Conservation (phyloP, 2,113 vertebrate genomes). For the Perca fluviatilis region DNA sequence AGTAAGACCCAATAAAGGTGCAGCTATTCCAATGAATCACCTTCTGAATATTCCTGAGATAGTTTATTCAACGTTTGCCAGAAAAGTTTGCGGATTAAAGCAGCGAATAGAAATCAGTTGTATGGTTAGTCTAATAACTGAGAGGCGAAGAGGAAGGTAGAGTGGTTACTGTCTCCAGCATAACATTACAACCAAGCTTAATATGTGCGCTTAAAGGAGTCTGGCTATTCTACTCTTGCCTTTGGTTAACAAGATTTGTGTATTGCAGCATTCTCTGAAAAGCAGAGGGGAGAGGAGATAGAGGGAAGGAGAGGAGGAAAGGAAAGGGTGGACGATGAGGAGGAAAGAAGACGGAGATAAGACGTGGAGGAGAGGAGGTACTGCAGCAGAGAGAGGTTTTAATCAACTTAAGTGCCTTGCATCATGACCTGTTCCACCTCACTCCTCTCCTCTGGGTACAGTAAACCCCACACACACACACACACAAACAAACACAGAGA, state of each 20-base stretch:
- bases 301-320: not conserved
- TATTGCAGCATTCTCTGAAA: constrained; percentile 29
- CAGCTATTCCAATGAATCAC: not conserved
- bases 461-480: constrained; percentile 41
- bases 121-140: too few species aligned
- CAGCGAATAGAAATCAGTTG: too few species aligned
- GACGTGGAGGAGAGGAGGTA: constrained; percentile 10
- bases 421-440: constrained; percentile 53
- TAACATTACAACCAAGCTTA: not conserved
- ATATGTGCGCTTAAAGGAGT: not conserved
- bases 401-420: constrained; percentile 70
- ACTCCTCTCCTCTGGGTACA: constrained; percentile 43
- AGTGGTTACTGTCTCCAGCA: not conserved
- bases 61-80: too few species aligned
- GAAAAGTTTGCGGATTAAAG: too few species aligned
- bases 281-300: not conserved
- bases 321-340: constrained; percentile 2
- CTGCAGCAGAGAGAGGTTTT: constrained; percentile 58
- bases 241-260: constrained; percentile 17
- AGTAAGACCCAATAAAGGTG: not conserved
- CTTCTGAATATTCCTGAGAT: too few species aligned
- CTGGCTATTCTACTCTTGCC: not conserved
- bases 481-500: not conserved
- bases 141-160: too few species aligned
- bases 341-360: not conserved